Evolutionary conservation across 2,113 vertebrate species (phyloP), one percentile per base, ranked within the genome.

Genomic region (Psittacula cyanocephala): DNA sequence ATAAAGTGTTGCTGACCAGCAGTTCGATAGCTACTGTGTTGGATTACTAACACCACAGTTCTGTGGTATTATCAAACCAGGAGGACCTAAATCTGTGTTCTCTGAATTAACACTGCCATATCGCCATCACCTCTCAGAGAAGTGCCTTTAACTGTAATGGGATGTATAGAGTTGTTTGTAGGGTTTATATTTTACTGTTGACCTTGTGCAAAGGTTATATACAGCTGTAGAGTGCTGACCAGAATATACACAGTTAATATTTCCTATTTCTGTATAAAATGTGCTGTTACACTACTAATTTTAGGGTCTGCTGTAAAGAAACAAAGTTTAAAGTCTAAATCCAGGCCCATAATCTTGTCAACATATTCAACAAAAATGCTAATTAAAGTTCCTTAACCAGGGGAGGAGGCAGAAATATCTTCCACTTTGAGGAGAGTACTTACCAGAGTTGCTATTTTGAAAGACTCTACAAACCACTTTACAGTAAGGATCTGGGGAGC

Each of bases 1-100:
- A 8, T 8, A 60, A 78, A 71, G 59, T 3, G 1, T 0, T 68
- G 25, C 15, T 63, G n/a, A 52, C 16, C 13, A 41, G 43, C 3
- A 82, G 16, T 44, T 17, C 49, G 12, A 29, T 1, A 86, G 33
- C 35, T 49, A 60, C 13, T 9, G 11, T 18, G 33, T 39, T 17
- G 39, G 14, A 46, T 46, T 33, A 77, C 35, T 57, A 86, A 28
- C 1, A 14, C 10, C 20, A 67, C 18, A 41, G 33, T 64, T 91
- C 57, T 49, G 37, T 46, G 57, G 6, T 15, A 44, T 37, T 50
- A 64, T 11, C 8, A 50, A 77, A 64, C 29, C 4, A 46, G 29
- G 4, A 75, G 22, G 8, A 88, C 2, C 16, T 13, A 62, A 25
- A 69, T 11, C 20, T 53, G n/a, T 20, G 77, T 72, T 39, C 33